Percentiles rank a stretch among this genome's conserved stretches.
These are phyloP conservation scores for Tetragnatha versicolor DNA, from an alignment of 1,140 invertebrate species.

Conservation along the genomic window DNA sequence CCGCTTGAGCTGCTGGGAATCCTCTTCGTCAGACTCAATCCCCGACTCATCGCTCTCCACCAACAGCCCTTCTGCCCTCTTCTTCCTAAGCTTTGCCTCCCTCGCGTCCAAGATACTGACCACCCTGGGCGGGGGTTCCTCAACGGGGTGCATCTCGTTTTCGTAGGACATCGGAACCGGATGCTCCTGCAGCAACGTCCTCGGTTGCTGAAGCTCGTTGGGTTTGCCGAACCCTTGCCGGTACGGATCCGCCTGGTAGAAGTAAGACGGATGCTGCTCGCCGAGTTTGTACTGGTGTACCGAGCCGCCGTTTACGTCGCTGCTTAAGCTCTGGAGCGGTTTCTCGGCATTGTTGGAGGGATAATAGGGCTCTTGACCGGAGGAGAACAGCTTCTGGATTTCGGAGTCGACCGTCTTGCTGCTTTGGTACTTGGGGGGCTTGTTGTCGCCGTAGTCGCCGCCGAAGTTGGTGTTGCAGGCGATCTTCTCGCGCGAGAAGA, in stretches of 20 bases:
- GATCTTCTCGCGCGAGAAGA: conserved; percentile 39
- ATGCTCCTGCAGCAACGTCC: neutral
- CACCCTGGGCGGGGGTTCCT: neutral
- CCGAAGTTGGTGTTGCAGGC: conserved; percentile 23
- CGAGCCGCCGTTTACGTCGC: neutral
- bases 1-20: neutral
- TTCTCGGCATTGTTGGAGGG: conserved; percentile 19
- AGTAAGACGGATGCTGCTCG: conserved; percentile 2
- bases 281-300: conserved; percentile 6
- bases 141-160: neutral
- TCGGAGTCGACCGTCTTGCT: neutral
- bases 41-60: conserved; percentile 48
- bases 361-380: conserved; percentile 5
- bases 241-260: conserved; percentile 1
- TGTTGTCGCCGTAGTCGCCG: neutral
- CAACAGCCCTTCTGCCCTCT: neutral
- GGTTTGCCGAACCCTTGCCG: neutral
- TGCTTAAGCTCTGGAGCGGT: conserved; percentile 25
- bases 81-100: conserved; percentile 19
- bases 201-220: neutral
- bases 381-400: neutral
- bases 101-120: conserved; percentile 36
- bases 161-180: neutral
- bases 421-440: no score
- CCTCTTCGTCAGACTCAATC: conserved; percentile 53